Evolutionary conservation across 2,113 vertebrate genomes (phyloP).

Genomic region (Podarcis muralis): DNA sequence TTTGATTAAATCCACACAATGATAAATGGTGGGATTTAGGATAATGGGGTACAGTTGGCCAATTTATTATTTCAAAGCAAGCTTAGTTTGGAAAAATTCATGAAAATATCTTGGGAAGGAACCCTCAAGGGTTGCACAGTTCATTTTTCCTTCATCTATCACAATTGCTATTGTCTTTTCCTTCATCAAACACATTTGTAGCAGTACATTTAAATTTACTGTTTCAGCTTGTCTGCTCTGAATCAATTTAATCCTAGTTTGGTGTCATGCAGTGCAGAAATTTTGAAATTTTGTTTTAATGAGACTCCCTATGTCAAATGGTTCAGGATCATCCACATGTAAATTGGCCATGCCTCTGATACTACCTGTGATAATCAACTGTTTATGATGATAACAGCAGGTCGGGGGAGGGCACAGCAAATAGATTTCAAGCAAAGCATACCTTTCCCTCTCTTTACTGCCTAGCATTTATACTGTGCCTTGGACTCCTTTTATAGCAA

Average conservation of each 20-base stretch:
- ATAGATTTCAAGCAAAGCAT: not conserved
- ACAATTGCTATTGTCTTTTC: not conserved
- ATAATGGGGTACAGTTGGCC: constrained; percentile 15
- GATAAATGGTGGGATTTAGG: constrained; percentile 31
- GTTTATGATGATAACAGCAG: not conserved
- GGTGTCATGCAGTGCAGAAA: not conserved
- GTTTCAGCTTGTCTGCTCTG: not conserved
- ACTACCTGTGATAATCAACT: not conserved
- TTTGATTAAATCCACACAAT: constrained; percentile 9
- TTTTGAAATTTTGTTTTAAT: not conserved
- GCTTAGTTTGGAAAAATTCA: not conserved
- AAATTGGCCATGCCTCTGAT: not conserved
- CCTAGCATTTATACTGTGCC: not conserved
- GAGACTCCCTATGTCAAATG: not conserved
- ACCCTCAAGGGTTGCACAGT: not conserved
- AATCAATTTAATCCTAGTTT: not conserved
- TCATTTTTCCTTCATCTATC: not conserved
- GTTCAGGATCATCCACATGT: not conserved
- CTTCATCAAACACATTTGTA: not conserved
- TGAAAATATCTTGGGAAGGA: constrained; percentile 7
- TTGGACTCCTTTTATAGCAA: not conserved
- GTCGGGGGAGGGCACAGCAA: too few relatives aligned
- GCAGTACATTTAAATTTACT: not conserved
- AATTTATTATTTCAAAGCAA: constrained; percentile 38
- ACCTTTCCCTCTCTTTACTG: not conserved